A percentile compares a stretch with the other conserved stretches of the same genome.
phyloP scores from a whole-genome alignment of 2,113 vertebrate species.

The Caloenas nicobarica region DNA sequence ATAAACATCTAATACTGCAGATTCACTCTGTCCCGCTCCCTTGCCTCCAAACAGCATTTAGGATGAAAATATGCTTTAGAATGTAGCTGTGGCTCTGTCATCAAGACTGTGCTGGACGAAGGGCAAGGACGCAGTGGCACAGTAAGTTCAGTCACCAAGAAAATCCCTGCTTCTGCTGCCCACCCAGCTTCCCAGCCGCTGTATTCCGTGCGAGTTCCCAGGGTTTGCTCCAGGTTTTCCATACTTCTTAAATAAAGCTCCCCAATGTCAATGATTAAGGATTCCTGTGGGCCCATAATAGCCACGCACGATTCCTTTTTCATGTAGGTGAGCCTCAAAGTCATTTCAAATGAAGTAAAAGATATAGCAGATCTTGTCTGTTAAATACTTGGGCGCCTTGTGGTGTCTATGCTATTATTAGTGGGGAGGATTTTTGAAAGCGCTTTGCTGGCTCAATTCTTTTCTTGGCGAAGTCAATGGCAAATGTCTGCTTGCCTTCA shows the following conservation, averaged over 20 bases:
- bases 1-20: background rate
- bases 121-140: background rate
- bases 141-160: background rate
- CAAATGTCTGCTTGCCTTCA: background rate
- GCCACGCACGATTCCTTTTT: background rate
- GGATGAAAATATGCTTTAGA: background rate
- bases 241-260: background rate
- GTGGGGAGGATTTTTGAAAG: background rate
- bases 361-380: background rate
- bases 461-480: background rate
- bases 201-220: background rate
- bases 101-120: fast-evolving
- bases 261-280: fast-evolving
- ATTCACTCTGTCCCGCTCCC: background rate
- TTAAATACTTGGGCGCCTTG: fast-evolving
- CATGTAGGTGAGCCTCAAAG: background rate
- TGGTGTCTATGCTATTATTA: background rate
- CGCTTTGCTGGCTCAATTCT: background rate
- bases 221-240: background rate
- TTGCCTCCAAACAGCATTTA: background rate
- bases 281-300: background rate
- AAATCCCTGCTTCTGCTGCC: background rate
- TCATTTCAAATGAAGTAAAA: background rate
- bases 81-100: fast-evolving
- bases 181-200: background rate